A percentile compares a stretch with the other conserved stretches of the same genome.
Conservation (phyloP, 2,888 invertebrate species). For the Andrena marginata region DNA sequence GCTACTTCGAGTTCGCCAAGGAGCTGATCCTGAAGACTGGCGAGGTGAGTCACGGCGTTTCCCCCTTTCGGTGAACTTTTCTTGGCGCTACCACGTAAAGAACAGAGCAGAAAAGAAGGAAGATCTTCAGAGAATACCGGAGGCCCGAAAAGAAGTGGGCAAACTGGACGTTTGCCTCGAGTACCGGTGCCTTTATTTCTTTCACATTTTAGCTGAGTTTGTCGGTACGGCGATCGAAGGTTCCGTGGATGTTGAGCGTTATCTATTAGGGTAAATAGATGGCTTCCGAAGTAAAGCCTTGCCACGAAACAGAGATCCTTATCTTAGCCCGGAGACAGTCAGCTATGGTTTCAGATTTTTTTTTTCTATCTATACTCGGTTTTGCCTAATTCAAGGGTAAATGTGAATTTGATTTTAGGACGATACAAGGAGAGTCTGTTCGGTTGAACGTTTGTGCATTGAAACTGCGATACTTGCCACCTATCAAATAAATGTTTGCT, state of each 20-base stretch:
- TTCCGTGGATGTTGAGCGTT: background rate
- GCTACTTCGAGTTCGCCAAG: slow-evolving; percentile 75
- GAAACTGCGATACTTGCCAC: too few species aligned
- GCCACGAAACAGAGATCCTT: background rate
- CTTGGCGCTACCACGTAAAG: background rate
- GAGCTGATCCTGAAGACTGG: slow-evolving; percentile 76
- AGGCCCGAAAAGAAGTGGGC: background rate
- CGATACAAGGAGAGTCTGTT: too few species aligned
- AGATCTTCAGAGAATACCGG: background rate
- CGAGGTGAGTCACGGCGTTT: slow-evolving; percentile 69
- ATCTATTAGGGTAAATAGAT: background rate
- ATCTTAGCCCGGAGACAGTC: background rate
- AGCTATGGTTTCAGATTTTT: background rate
- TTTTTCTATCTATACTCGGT: background rate
- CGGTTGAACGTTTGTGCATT: too few species aligned
- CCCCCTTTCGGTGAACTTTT: background rate
- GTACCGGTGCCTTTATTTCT: too few species aligned
- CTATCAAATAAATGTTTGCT: too few species aligned
- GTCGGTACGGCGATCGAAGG: background rate
- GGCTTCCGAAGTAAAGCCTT: background rate
- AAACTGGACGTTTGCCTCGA: background rate
- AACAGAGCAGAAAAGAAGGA: background rate
- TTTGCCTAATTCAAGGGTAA: too few species aligned
- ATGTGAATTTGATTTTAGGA: too few species aligned
- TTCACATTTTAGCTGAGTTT: background rate